Conservation (phyloP, 2,113 vertebrate genomes). For the Tragelaphus strepsiceros region DNA sequence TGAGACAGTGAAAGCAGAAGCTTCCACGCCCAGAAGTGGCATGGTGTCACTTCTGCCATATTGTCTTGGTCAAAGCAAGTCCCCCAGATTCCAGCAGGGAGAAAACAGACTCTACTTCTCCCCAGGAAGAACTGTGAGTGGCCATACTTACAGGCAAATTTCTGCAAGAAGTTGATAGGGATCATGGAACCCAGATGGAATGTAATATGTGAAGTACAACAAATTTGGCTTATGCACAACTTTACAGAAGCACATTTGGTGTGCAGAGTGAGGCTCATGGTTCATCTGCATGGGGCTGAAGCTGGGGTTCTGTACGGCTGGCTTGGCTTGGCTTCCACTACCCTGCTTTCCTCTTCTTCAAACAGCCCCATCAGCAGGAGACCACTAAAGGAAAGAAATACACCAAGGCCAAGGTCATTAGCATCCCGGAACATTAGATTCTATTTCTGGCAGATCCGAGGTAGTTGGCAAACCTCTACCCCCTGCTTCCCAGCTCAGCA, state of each 20-base stretch:
- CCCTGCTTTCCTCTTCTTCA: neutral
- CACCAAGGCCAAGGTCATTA: constrained; percentile 26
- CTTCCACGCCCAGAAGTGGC: neutral
- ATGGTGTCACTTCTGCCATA: accelerated
- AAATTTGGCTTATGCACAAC: accelerated
- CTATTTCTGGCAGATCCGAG: constrained; percentile 34
- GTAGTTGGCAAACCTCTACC: neutral
- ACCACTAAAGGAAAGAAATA: neutral
- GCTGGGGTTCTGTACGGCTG: accelerated
- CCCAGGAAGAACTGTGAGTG: neutral
- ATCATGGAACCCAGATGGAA: neutral
- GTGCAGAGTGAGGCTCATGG: accelerated
- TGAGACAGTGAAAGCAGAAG: neutral
- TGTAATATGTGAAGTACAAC: neutral
- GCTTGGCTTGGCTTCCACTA: neutral
- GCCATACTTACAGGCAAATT: neutral
- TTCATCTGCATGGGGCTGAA: neutral
- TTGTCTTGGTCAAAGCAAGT: neutral
- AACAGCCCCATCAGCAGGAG: neutral
- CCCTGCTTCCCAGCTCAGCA: neutral
- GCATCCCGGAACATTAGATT: constrained; percentile 24
- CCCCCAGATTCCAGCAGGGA: neutral
- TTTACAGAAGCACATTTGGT: accelerated
- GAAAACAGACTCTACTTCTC: neutral
- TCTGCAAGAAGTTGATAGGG: neutral